Evolutionary conservation across 2,797 vertebrate genomes (phyloP), one percentile per base, ranked within the genome.

Genomic region (Sebastes melanostomus): DNA sequence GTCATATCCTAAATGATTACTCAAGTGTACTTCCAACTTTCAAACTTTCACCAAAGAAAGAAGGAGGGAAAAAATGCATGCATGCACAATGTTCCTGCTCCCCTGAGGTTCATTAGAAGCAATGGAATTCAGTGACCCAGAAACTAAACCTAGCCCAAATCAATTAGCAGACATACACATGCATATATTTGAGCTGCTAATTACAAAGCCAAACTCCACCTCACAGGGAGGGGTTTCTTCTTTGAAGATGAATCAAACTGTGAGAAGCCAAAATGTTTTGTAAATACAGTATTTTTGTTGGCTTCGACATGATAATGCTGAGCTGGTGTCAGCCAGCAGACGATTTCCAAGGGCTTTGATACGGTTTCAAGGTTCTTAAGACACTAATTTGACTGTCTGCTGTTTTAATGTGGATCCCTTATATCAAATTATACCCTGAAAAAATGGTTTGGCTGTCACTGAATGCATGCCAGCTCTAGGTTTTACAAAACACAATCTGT

Each of bases 51-150:
- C 78, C 68, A 83, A 90, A 91, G 81, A 87, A 80, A 85, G 63
- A 80, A 73, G 52, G 32, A 72, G 67, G 58, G 60, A 14, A 68
- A 70, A 89, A 86, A 82, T 82, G 88, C 83, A 77, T 81, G 82
- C 69, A 70, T 92, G 82, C 86, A 91, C 85, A 89, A 88, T 87
- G 81, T 77, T 85, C 80, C 54, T 80, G 75, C 75, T 93, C 94
- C 91, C 93, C 66, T n/a, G 91, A 86, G 94, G 85, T 95, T 96
- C 91, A 95, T 95, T 95, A 96, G 91, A 46, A 89, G 91, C 90
- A 94, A 94, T 93, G 85, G 84, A 92, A 95, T 95, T 95, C 94
- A 93, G 88, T 95, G 94, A 96, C 95, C 95, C 94, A 95, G 94
- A 96, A 95, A 95, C 92, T 91, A 93, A 93, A 90, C 83, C 82